Conservation (phyloP, 2,888 invertebrate species). For the Sphecodes monilicornis region DNA sequence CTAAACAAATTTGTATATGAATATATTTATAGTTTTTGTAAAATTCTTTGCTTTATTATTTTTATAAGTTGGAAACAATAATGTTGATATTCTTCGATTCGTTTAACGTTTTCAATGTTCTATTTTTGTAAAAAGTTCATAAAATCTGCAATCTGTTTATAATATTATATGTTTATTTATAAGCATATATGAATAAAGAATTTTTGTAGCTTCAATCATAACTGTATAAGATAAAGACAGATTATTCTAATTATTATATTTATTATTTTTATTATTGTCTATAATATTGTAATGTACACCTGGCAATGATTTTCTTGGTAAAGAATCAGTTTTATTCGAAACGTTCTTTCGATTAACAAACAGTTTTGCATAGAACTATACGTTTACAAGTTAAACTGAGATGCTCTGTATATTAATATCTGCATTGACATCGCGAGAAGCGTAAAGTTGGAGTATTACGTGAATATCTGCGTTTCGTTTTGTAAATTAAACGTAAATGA, state of each 20-base stretch:
- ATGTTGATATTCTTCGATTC: too few species aligned
- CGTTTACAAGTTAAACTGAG: neutral
- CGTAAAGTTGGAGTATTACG: neutral
- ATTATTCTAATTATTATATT: neutral
- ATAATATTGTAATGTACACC: neutral
- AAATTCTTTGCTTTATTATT: too few species aligned
- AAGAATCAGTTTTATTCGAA: neutral
- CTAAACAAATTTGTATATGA: too few species aligned
- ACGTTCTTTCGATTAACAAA: neutral
- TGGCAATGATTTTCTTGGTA: neutral
- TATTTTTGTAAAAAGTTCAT: too few species aligned
- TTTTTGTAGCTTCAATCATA: neutral
- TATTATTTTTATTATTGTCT: neutral
- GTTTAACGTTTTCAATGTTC: too few species aligned
- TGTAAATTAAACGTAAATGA: neutral
- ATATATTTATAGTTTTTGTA: too few species aligned
- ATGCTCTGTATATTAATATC: neutral
- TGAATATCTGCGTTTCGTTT: neutral
- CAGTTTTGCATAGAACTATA: neutral
- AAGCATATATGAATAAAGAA: neutral
- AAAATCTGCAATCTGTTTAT: too few species aligned
- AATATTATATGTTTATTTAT: neutral
- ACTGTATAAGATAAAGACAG: neutral
- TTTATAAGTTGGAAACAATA: too few species aligned
- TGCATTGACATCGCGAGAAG: neutral